Evolutionary conservation across 2,113 vertebrate species (phyloP).

Genomic region (Mesoclemmys tuberculata): DNA sequence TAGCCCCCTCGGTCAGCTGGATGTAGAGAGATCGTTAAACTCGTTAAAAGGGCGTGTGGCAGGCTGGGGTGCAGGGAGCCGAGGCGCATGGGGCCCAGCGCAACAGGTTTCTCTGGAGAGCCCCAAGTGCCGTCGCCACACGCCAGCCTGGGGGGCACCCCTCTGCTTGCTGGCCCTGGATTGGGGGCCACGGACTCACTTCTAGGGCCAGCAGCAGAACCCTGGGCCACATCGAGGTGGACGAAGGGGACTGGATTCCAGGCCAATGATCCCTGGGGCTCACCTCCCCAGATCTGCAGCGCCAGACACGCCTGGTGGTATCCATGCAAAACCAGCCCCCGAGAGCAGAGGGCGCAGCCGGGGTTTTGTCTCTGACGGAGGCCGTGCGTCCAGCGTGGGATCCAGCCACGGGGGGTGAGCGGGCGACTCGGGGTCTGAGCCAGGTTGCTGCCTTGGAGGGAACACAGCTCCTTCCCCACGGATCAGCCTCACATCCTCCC

Average conservation of each 20-base stretch:
- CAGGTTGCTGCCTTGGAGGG: background rate
- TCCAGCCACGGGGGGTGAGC: background rate
- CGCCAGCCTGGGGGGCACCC: background rate
- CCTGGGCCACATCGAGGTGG: no score
- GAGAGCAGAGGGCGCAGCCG: background rate
- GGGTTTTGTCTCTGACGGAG: background rate
- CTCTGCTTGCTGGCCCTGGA: no score
- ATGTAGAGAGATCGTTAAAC: background rate
- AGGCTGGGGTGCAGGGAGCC: fast-evolving
- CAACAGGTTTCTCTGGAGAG: background rate
- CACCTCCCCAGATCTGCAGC: background rate
- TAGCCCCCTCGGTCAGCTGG: background rate
- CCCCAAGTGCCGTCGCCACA: background rate
- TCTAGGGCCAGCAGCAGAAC: no score
- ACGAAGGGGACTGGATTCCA: no score
- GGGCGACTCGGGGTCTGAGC: background rate
- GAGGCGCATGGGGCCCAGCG: no score
- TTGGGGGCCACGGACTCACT: no score
- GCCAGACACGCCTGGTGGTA: background rate
- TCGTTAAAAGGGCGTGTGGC: background rate
- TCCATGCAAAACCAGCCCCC: background rate
- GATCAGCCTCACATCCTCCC: slow-evolving; percentile 28
- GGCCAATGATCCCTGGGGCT: no score
- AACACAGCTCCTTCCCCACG: background rate
- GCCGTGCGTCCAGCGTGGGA: background rate